phyloP scores from a whole-genome alignment of 1,140 invertebrate genomes.

The Probaryconus sp. region DNA sequence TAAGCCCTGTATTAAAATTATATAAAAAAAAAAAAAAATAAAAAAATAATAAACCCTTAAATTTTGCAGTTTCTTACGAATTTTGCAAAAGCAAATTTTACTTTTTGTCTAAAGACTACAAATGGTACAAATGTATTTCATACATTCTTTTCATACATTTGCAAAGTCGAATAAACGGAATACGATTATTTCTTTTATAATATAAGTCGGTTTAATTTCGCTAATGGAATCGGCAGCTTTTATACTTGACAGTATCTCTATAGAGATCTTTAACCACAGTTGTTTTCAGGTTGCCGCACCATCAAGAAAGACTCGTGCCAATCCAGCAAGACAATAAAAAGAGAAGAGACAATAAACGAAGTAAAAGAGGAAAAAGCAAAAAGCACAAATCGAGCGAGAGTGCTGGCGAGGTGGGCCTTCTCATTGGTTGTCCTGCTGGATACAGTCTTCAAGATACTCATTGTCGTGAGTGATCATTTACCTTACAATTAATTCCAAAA shows the following conservation, averaged over 20 bases:
- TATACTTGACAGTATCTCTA: slow-evolving; percentile 66
- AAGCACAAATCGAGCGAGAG: slow-evolving; percentile 55
- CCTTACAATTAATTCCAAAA: slow-evolving; percentile 23
- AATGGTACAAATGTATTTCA: not conserved
- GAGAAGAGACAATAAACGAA: slow-evolving; percentile 26
- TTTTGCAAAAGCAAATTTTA: too few species aligned
- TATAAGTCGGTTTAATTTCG: slow-evolving; percentile 36
- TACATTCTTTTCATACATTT: not conserved
- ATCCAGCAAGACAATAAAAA: slow-evolving; percentile 45
- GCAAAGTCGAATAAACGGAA: not conserved
- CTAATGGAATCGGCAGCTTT: slow-evolving; percentile 47
- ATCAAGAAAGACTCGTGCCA: slow-evolving; percentile 66
- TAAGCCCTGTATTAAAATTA: too few species aligned
- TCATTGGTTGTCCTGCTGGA: slow-evolving; percentile 70
- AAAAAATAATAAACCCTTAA: too few species aligned
- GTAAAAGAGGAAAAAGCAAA: slow-evolving; percentile 58
- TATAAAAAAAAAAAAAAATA: too few species aligned
- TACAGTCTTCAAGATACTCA: slow-evolving; percentile 67
- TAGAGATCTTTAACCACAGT: slow-evolving; percentile 73
- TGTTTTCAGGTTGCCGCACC: slow-evolving; percentile 71
- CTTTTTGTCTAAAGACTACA: slow-evolving; percentile 5
- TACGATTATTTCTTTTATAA: not conserved
- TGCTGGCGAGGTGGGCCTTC: slow-evolving; percentile 63
- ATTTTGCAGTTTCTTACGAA: too few species aligned
- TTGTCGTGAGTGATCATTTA: slow-evolving; percentile 64